Conservation (phyloP, 2,888 invertebrate species). For the Criorhina ranunculi region DNA sequence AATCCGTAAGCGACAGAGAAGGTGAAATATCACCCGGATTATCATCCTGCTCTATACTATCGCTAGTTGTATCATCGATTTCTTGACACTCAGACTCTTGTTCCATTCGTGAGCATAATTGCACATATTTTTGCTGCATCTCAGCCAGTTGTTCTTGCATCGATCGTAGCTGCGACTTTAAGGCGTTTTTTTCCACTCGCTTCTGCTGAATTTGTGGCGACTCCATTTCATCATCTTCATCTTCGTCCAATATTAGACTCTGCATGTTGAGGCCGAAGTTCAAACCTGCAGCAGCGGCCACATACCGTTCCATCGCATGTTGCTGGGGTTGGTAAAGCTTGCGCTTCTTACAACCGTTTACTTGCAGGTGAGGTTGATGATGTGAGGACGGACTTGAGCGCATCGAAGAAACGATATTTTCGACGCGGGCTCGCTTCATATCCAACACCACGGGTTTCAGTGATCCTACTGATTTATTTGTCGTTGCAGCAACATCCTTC, state of each 20-base stretch:
- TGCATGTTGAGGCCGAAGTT: slow-evolving; percentile 86
- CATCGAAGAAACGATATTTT: slow-evolving; percentile 97
- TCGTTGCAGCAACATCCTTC: slow-evolving; percentile 85
- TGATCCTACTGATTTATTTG: slow-evolving; percentile 80
- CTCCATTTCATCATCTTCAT: slow-evolving; percentile 91
- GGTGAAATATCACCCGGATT: slow-evolving; percentile 80
- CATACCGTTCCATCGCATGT: slow-evolving; percentile 89
- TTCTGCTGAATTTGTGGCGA: slow-evolving; percentile 93
- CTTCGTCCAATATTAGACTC: slow-evolving; percentile 88
- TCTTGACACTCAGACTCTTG: slow-evolving; percentile 91
- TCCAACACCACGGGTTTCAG: slow-evolving; percentile 88
- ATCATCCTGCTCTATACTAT: slow-evolving; percentile 87
- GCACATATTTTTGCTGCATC: slow-evolving; percentile 96
- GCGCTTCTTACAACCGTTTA: slow-evolving; percentile 96
- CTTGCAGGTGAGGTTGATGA: slow-evolving; percentile 86
- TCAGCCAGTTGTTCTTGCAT: slow-evolving; percentile 95
- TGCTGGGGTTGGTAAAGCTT: slow-evolving; percentile 98
- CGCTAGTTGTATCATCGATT: slow-evolving; percentile 90
- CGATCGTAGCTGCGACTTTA: slow-evolving; percentile 93
- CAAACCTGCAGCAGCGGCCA: slow-evolving; percentile 85
- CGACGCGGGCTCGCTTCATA: slow-evolving; percentile 96
- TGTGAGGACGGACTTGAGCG: slow-evolving; percentile 92
- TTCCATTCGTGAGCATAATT: slow-evolving; percentile 94
- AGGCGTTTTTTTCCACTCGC: slow-evolving; percentile 93
- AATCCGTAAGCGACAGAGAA: slow-evolving; percentile 79